Evolutionary conservation across 2,797 vertebrate species (phyloP).

Genomic region (Scyliorhinus canicula): DNA sequence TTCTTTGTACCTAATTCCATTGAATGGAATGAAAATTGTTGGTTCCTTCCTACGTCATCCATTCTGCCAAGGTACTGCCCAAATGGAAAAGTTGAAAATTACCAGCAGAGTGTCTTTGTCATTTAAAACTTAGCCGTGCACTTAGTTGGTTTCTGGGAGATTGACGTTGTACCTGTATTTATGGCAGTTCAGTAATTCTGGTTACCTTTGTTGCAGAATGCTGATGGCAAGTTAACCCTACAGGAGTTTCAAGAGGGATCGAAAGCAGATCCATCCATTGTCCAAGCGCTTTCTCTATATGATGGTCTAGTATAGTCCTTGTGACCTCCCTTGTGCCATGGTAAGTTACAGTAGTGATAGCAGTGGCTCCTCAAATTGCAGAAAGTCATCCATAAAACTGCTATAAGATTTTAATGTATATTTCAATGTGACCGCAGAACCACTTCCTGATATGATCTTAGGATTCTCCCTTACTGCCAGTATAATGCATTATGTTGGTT

Average conservation of each 20-base stretch:
- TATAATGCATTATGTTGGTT: not conserved
- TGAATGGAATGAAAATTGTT: not conserved
- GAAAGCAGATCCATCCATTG: constrained; percentile 95
- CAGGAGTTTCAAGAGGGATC: constrained; percentile 98
- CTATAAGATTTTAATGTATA: not conserved
- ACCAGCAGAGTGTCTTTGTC: not conserved
- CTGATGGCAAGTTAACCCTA: constrained; percentile 90
- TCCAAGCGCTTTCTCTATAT: constrained; percentile 90
- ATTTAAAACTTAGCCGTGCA: not conserved
- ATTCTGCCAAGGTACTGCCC: not conserved
- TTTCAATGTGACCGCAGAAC: not conserved
- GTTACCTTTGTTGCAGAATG: constrained; percentile 68
- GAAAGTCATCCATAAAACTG: not conserved
- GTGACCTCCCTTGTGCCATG: constrained; percentile 41
- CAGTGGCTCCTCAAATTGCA: not conserved
- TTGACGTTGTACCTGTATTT: not conserved
- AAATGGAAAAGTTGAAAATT: not conserved
- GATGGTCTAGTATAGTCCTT: constrained; percentile 80
- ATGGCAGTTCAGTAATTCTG: not conserved
- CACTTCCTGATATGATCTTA: not conserved
- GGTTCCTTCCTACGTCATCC: not conserved
- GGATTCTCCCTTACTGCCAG: not conserved
- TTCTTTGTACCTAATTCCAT: too few species aligned
- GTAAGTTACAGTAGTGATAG: constrained; percentile 47
- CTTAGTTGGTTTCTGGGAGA: not conserved